Conservation (phyloP, 1,140 invertebrate genomes). For the Ostrea denselamellosa region DNA sequence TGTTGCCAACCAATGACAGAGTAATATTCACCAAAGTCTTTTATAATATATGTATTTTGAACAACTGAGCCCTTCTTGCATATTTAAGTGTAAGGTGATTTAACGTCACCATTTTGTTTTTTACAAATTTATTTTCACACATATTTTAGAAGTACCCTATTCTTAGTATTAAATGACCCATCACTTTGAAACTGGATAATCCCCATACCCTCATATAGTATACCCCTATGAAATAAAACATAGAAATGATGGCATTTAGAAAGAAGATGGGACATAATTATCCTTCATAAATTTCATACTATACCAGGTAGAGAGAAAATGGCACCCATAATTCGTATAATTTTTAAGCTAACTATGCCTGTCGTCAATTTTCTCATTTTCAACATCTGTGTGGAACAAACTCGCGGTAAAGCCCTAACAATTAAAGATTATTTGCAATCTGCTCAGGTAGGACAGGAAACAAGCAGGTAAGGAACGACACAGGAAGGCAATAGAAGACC, state of each 20-base stretch:
- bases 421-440: constrained; percentile 42
- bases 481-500: neutral
- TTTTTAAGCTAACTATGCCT: constrained; percentile 22
- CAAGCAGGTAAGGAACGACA: neutral
- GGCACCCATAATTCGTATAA: constrained; percentile 35
- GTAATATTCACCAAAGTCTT: neutral
- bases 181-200: constrained; percentile 3
- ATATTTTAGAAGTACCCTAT: neutral
- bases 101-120: neutral
- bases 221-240: constrained; percentile 33
- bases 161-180: neutral
- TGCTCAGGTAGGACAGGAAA: constrained; percentile 33
- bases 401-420: constrained; percentile 21
- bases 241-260: neutral
- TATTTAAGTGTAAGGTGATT: neutral
- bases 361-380: constrained; percentile 38
- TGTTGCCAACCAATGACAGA: neutral
- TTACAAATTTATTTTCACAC: neutral
- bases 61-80: neutral
- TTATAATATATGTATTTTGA: neutral
- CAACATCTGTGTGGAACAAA: constrained; percentile 35
- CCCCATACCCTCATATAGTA: neutral
- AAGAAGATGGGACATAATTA: constrained; percentile 31
- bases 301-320: constrained; percentile 24
- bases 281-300: constrained; percentile 28